Percentiles rank a stretch among this genome's conserved stretches.
Conservation (phyloP, 2,888 invertebrate species). For the Melinaea marsaeus region DNA sequence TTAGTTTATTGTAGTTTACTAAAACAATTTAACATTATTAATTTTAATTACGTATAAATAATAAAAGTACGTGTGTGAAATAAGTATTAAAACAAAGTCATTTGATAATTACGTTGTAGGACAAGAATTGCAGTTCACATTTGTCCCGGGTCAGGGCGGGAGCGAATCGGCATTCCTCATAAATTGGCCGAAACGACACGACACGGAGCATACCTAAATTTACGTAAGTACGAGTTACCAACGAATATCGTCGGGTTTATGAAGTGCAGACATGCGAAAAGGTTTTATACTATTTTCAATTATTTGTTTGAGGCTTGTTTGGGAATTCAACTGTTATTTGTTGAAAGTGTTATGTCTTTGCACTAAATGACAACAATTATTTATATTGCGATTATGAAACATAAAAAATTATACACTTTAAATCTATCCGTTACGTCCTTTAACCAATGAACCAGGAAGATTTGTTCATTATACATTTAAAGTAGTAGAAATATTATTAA, state of each 20-base stretch:
- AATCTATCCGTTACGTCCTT: too few species aligned
- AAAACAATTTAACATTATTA: too few species aligned
- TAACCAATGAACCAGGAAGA: too few species aligned
- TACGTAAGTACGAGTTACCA: constrained; percentile 47
- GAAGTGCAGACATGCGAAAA: constrained; percentile 48
- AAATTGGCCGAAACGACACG: constrained; percentile 39
- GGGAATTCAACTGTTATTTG: constrained; percentile 36
- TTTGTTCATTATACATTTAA: constrained; percentile 14
- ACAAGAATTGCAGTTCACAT: constrained; percentile 28
- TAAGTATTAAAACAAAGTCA: constrained; percentile 1
- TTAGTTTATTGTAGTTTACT: too few species aligned
- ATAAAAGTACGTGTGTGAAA: background rate
- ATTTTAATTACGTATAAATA: too few species aligned
- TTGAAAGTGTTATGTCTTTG: background rate
- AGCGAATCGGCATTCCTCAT: constrained; percentile 38
- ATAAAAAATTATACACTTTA: too few species aligned
- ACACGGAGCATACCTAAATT: constrained; percentile 45
- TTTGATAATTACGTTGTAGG: constrained; percentile 27
- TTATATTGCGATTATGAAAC: too few species aligned
- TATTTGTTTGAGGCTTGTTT: constrained; percentile 40
- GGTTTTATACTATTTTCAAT: constrained; percentile 42
- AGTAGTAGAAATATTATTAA: background rate
- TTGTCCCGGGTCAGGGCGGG: constrained; percentile 32
- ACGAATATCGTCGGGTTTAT: constrained; percentile 45
- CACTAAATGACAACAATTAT: too few species aligned